Base-by-base conservation (phyloP, 2,113 vertebrate genomes). In the Salvator merianae region DNA sequence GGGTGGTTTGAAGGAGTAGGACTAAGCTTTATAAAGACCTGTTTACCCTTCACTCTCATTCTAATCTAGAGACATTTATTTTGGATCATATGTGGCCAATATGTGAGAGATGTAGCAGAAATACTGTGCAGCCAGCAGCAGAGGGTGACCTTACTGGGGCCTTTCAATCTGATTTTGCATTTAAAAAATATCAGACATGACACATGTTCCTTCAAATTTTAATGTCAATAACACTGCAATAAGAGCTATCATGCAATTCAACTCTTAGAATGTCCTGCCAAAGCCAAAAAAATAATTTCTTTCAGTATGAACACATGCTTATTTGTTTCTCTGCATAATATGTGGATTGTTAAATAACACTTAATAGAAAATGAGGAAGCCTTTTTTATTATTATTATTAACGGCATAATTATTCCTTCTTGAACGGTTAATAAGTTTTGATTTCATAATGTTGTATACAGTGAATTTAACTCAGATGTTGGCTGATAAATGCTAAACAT, bases 401-500 rank as follows among this genome's bases (percentile, higher is more conserved):
- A 73, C 30, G 70, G 77, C 34, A 72, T 62, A 55, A 26, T 83
- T 82, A 78, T 36, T 55, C 2, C n/a, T 0, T 68, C 32, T 5
- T 20, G 83, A 53, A 40, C 40, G 1, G 3, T 55, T 69, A 66
- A 85, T 77, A 87, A 71, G 77, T 85, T 82, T 81, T 47, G n/a
- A 87, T 84, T 5, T 3, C 77, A 26, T 89, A 81, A 84, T 78
- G 13, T 68, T 87, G 66, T 40, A 74, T 10, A 59, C 34, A 5
- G 77, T 65, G 16, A 0, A 43, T 28, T 77, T 82, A 84, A 72
- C 68, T 47, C 26, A 85, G 1, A 84, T 84, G 77, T 20, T 0
- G 4, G 77, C 50, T 73, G 40, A 73, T 53, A 1, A 38, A 63
- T 69, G 18, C 14, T n/a, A n/a, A n/a, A n/a, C n/a, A n/a, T 65